Evolutionary conservation across 2,113 vertebrate species (phyloP).

Genomic region (pig (Sus scrofa)): T2T-Sscrofa CM000818.6:66135001-66135500

Average conservation of each 20-base stretch:
- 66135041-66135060: not conserved
- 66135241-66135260: not conserved
- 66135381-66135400: not conserved
- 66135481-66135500: not conserved
- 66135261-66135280: not conserved
- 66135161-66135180: too few species aligned
- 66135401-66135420: not conserved
- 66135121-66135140: too few species aligned
- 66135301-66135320: not conserved
- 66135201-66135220: not conserved
- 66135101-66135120: not conserved
- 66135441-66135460: not conserved
- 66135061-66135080: not conserved
- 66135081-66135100: not conserved
- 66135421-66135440: not conserved
- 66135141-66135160: not conserved
- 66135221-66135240: not conserved
- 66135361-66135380: not conserved
- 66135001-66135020: not conserved
- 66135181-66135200: not conserved
- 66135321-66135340: not conserved
- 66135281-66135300: not conserved
- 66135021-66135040: accelerated
- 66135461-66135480: not conserved
- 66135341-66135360: too few species aligned